phyloP scores from a whole-genome alignment of 2,888 invertebrate species.

The Stictocephala bisonia region DNA sequence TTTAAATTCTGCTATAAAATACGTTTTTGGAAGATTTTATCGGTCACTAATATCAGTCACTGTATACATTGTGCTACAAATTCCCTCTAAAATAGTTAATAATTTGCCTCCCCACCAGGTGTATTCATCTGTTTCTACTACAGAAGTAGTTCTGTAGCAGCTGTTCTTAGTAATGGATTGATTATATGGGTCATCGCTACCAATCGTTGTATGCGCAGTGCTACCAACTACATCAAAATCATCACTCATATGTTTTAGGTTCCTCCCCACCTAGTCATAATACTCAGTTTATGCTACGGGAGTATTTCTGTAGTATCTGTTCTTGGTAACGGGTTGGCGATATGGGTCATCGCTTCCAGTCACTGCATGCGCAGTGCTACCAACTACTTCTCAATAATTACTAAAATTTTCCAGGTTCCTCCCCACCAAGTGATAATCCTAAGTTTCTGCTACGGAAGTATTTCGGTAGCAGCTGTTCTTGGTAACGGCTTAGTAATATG shows the following conservation, averaged over 20 bases:
- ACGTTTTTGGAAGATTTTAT: too few species aligned
- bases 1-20: too few species aligned
- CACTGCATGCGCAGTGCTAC: slow-evolving; percentile 79
- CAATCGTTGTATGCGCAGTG: too few species aligned
- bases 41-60: too few species aligned
- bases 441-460: slow-evolving; percentile 82
- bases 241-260: not conserved
- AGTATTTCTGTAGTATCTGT: slow-evolving; percentile 84
- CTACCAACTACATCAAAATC: not conserved
- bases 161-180: too few species aligned
- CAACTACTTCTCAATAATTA: too few species aligned
- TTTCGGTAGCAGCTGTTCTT: slow-evolving; percentile 82
- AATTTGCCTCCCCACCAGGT: slow-evolving; percentile 65
- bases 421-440: slow-evolving; percentile 73
- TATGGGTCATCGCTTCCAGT: not conserved
- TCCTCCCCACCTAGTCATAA: slow-evolving; percentile 68
- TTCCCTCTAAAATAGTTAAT: too few species aligned
- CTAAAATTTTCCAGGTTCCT: slow-evolving; percentile 12
- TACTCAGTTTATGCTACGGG: slow-evolving; percentile 83
- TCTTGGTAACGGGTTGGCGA: slow-evolving; percentile 80
- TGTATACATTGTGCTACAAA: slow-evolving; percentile 85
- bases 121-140: slow-evolving; percentile 80
- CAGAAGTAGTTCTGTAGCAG: slow-evolving; percentile 83
- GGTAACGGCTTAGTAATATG: slow-evolving; percentile 89
- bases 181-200: too few species aligned